Conservation (phyloP, 2,113 vertebrate genomes). For the Myrmophylax atrothorax region DNA sequence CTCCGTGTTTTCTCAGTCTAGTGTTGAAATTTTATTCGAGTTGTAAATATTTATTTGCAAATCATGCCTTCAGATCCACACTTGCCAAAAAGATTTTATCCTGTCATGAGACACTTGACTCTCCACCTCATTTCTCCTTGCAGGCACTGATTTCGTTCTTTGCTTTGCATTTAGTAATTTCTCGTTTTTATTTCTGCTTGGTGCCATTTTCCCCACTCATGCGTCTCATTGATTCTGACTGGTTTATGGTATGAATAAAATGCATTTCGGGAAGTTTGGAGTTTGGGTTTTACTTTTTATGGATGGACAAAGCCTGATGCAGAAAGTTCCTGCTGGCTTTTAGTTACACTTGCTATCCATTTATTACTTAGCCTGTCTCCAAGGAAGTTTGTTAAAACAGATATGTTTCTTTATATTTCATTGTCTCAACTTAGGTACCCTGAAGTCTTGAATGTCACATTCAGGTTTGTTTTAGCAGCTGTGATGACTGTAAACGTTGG, state of each 20-base stretch:
- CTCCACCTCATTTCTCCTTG: background rate
- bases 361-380: constrained; percentile 14
- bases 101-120: constrained; percentile 1
- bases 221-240: background rate
- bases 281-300: background rate
- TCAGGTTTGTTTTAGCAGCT: constrained; percentile 51
- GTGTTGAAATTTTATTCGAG: constrained; percentile 23
- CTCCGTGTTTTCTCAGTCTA: background rate
- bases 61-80: background rate
- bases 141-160: background rate
- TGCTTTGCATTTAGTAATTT: background rate
- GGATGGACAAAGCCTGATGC: constrained; percentile 1
- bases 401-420: constrained; percentile 25
- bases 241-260: constrained; percentile 9
- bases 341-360: constrained; percentile 30
- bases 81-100: constrained; percentile 41
- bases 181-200: background rate
- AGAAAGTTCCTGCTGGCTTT: constrained; percentile 6
- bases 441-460: constrained; percentile 27
- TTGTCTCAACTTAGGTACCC: background rate
- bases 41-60: constrained; percentile 59
- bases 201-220: background rate
- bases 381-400: background rate
- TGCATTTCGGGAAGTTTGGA: background rate
- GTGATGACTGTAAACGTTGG: background rate